Evolutionary conservation across 1,140 invertebrate species (phyloP), one percentile per base, ranked within the genome.

Genomic region (Drosophila setifemur): DNA sequence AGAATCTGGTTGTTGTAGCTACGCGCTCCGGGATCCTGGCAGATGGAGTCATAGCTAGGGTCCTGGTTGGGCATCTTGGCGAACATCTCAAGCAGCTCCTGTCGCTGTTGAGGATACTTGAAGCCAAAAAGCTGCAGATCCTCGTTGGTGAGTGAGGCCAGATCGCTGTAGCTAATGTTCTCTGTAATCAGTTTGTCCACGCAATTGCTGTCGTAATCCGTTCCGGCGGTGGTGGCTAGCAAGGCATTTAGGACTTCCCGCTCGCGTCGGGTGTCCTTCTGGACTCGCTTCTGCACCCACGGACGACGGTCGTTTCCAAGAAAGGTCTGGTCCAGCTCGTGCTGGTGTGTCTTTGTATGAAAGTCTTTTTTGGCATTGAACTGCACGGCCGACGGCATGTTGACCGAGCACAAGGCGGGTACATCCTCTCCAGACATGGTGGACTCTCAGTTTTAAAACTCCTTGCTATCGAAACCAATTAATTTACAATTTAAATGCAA

Each of bases 111-210:
- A 0, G 5, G 1, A 2, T 57, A 12, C 3, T 19, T 39, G 35
- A 89, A 79, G 0, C 88, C 88, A 16, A 89, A 75, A 7, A 86
- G 6, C 28, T 86, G n/a, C 2, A 89, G 44, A 35, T 89, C 88
- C 25, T 69, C 66, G 5, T 64, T 54, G 2, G 58, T 72, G 2
- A 89, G 60, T 1, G 83, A 86, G 0, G 50, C 88, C 52, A 89
- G 57, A 25, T 89, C 88, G 0, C 73, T 33, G 28, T 74, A 78
- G 33, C 48, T 66, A 2, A 89, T 70, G 16, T 86, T 48, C 35
- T 85, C 78, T 1, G 58, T 53, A 3, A 89, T 26, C 2, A 88
- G 19, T 5, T 83, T 72, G 4, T 79, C 48, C 3, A 68, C 66
- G 6, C 50, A 48, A 7, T 26, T 33, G n/a, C 5, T 14, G 8